These are phyloP conservation scores for Stenopsyche tienmushanensis DNA, from an alignment of 1,140 invertebrate species.

Conservation along the genomic window DNA sequence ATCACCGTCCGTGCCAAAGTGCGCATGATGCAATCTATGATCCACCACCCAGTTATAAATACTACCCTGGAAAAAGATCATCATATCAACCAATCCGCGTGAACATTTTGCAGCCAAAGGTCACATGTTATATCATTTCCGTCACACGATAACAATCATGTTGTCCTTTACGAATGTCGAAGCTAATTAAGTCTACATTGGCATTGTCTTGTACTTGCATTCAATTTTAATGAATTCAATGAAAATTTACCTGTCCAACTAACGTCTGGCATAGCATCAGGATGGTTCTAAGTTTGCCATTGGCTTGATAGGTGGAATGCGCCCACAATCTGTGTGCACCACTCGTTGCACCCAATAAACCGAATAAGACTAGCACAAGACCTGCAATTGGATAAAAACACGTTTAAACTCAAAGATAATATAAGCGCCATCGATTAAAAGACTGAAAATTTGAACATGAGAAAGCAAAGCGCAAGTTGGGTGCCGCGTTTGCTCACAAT, in stretches of 20 bases:
- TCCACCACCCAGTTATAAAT: constrained; percentile 77
- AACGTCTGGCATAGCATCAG: constrained; percentile 79
- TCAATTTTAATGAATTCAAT: not conserved
- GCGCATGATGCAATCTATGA: constrained; percentile 89
- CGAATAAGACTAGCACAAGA: constrained; percentile 58
- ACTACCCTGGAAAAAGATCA: constrained; percentile 60
- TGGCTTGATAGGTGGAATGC: constrained; percentile 80
- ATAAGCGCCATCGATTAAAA: too few species aligned
- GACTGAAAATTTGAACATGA: too few species aligned
- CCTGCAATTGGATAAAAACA: constrained; percentile 53
- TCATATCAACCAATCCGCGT: too few species aligned
- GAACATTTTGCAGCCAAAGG: too few species aligned
- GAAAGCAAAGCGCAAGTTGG: too few species aligned
- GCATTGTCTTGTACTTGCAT: not conserved
- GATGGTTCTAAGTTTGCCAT: constrained; percentile 66
- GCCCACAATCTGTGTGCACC: constrained; percentile 91
- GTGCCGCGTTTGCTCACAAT: too few species aligned
- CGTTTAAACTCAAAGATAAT: too few species aligned
- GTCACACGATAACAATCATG: too few species aligned
- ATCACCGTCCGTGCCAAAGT: constrained; percentile 84
- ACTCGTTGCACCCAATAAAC: constrained; percentile 73
- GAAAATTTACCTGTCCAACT: constrained; percentile 72
- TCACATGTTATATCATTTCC: too few species aligned
- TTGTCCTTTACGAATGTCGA: not conserved
- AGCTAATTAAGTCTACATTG: not conserved